Percentiles rank a stretch among this genome's conserved stretches.
These are phyloP conservation scores for Piaya cayana DNA, from an alignment of 2,113 vertebrate species.

Conservation along the genomic window DNA sequence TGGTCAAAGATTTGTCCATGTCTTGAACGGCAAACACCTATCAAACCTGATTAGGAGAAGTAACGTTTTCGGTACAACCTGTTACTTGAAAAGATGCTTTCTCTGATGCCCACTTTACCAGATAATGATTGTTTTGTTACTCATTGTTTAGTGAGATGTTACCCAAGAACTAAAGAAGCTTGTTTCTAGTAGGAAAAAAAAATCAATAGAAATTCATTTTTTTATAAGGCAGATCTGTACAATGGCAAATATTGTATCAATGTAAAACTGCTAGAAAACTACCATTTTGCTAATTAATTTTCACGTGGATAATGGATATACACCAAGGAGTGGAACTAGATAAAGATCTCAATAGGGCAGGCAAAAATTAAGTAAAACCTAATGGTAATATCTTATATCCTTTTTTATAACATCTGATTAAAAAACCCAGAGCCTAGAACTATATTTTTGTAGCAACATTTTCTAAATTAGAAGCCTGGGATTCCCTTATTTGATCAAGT, in stretches of 20 bases:
- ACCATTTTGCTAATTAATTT: conserved; percentile 24
- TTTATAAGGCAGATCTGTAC: neutral
- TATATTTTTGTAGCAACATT: neutral
- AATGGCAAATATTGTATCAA: neutral
- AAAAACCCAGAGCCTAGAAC: neutral
- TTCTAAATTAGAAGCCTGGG: neutral
- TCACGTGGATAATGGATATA: neutral
- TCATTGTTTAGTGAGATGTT: neutral
- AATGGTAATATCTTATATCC: neutral
- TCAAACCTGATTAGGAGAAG: conserved; percentile 69
- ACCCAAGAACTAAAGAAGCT: neutral
- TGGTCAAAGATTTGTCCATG: conserved; percentile 73
- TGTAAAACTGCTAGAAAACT: neutral
- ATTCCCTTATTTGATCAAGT: neutral
- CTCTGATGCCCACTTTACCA: neutral
- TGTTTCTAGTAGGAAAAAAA: neutral
- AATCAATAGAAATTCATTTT: neutral
- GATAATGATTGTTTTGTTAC: conserved; percentile 20
- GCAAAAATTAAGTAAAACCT: neutral
- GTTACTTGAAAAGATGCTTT: conserved; percentile 24
- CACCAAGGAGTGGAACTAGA: neutral
- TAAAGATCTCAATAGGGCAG: neutral
- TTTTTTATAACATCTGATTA: neutral
- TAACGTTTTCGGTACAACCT: conserved; percentile 57
- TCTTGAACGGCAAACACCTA: conserved; percentile 62